These are phyloP conservation scores for Gymnoscelis rufifasciata DNA, from an alignment of 2,888 invertebrate species.

Conservation along the genomic window DNA sequence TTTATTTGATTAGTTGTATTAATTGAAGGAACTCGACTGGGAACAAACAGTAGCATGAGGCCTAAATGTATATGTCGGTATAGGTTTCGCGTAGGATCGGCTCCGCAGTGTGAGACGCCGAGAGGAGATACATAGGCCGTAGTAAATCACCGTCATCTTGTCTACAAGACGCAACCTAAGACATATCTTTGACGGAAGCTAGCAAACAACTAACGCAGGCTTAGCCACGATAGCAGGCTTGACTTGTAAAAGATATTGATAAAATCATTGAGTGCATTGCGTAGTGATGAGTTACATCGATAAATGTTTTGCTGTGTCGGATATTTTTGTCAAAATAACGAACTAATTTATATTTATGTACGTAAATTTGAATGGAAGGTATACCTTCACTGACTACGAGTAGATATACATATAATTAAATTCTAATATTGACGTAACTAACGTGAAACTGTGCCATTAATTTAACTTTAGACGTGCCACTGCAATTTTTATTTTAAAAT, in stretches of 20 bases:
- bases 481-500: slow-evolving; percentile 63
- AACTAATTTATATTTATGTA: slow-evolving; percentile 25
- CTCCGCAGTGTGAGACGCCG: slow-evolving; percentile 2
- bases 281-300: slow-evolving; percentile 35
- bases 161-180: slow-evolving; percentile 41
- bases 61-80: slow-evolving; percentile 56
- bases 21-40: slow-evolving; percentile 72
- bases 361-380: slow-evolving; percentile 34
- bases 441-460: slow-evolving; percentile 79
- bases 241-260: slow-evolving; percentile 42
- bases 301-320: slow-evolving; percentile 18
- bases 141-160: slow-evolving; percentile 28
- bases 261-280: slow-evolving; percentile 41
- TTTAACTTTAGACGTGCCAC: slow-evolving; percentile 76
- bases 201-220: slow-evolving; percentile 35
- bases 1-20: slow-evolving; percentile 74
- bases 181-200: slow-evolving; percentile 56
- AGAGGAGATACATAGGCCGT: neutral
- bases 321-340: slow-evolving; percentile 33
- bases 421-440: slow-evolving; percentile 72
- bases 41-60: slow-evolving; percentile 69
- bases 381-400: slow-evolving; percentile 47
- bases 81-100: slow-evolving; percentile 28
- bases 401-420: slow-evolving; percentile 58
- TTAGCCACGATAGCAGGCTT: slow-evolving; percentile 27